phyloP scores from a whole-genome alignment of 2,113 vertebrate species.

The Platichthys stellatus region DNA sequence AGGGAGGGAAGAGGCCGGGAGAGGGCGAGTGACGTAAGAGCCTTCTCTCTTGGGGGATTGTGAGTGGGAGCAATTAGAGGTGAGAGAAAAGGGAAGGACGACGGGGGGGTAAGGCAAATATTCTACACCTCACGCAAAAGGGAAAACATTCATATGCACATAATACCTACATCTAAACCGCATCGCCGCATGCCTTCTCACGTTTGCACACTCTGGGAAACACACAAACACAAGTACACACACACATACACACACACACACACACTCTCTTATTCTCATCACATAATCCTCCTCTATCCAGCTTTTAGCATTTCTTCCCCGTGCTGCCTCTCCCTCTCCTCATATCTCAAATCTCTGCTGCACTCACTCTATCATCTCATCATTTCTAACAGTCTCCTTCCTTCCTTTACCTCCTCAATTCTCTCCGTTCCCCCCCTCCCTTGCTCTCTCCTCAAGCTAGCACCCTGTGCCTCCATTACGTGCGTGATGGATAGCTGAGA shows the following conservation, averaged over 20 bases:
- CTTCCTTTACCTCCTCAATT: conserved; percentile 60
- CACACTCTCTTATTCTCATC: conserved; percentile 56
- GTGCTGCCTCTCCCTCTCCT: conserved; percentile 33
- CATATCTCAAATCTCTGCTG: conserved; percentile 58
- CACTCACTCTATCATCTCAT: conserved; percentile 67
- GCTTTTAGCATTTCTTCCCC: conserved; percentile 57
- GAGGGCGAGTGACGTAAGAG: conserved; percentile 70
- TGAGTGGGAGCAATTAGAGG: conserved; percentile 80
- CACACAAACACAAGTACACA: conserved; percentile 21
- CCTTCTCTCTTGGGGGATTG: conserved; percentile 70
- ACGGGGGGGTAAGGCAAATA: conserved; percentile 61
- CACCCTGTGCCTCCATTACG: conserved; percentile 72
- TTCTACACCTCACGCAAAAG: conserved; percentile 37
- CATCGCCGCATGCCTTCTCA: conserved; percentile 50
- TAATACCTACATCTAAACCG: conserved; percentile 57
- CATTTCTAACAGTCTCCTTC: conserved; percentile 57
- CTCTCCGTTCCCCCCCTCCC: conserved; percentile 29
- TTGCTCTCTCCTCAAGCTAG: conserved; percentile 48
- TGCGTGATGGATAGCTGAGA: conserved; percentile 77
- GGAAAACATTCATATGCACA: conserved; percentile 65
- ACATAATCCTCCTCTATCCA: conserved; percentile 61
- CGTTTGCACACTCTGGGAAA: conserved; percentile 17
- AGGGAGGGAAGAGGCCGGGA: conserved; percentile 46
- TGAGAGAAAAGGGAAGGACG: conserved; percentile 74
- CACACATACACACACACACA: conserved; percentile 5